Evolutionary conservation across 2,797 vertebrate species (phyloP).

Genomic region (Pseudotriccus pelzelni): DNA sequence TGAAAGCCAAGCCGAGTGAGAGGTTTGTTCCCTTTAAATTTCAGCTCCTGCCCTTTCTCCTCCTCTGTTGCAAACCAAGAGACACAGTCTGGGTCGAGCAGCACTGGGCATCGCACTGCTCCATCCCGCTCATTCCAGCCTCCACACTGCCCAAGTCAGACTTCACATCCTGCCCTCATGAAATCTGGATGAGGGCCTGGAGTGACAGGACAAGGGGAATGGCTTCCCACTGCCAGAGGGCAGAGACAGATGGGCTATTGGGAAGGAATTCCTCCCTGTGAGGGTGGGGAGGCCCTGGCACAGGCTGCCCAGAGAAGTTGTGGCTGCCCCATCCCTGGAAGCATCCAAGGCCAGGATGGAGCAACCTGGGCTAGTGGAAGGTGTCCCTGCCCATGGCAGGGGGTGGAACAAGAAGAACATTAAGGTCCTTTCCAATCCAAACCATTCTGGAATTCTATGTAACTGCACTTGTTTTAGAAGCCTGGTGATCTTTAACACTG

Average conservation of each 20-base stretch:
- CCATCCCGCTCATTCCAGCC: neutral
- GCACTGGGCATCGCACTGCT: accelerated
- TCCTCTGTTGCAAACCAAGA: accelerated
- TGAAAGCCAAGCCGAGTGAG: neutral
- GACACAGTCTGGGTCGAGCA: accelerated
- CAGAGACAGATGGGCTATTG: neutral
- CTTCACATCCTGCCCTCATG: neutral
- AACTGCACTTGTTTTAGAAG: neutral
- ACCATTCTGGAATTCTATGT: neutral
- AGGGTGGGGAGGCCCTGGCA: too few species aligned
- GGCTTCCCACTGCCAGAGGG: neutral
- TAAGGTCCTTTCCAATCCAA: neutral
- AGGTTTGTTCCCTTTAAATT: neutral
- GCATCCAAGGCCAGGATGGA: neutral
- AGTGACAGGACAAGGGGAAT: neutral
- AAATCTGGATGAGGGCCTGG: neutral
- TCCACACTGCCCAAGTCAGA: accelerated
- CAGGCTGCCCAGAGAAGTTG: too few species aligned
- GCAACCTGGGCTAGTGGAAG: neutral
- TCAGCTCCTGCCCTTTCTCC: neutral
- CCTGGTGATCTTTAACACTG: neutral
- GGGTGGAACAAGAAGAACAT: neutral
- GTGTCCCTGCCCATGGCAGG: neutral
- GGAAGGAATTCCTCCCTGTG: neutral
- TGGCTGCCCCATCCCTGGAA: neutral